Conservation (phyloP, 2,797 vertebrate genomes). For the Scyliorhinus canicula region DNA sequence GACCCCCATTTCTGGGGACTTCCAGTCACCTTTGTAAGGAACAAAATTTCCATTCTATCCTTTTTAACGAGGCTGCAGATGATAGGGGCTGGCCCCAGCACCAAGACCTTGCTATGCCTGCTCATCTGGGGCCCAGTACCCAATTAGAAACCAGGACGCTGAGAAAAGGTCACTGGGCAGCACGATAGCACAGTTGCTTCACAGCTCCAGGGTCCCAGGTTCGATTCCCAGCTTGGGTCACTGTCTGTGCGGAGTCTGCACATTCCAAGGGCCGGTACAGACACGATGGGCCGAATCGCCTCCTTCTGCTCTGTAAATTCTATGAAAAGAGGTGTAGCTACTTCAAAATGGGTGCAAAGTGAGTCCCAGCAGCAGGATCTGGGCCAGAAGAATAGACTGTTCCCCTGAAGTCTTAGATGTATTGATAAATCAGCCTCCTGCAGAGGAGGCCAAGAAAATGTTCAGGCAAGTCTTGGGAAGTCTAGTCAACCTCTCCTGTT, state of each 20-base stretch:
- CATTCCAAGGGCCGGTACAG: too few relatives aligned
- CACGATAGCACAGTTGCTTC: too few relatives aligned
- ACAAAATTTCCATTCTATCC: neutral
- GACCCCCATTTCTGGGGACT: neutral
- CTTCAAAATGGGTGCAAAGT: neutral
- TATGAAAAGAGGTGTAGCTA: neutral
- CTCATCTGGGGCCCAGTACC: too few relatives aligned
- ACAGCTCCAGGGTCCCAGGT: too few relatives aligned
- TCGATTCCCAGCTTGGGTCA: too few relatives aligned
- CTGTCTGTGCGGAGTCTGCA: too few relatives aligned
- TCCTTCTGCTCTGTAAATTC: too few relatives aligned
- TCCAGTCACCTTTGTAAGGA: neutral
- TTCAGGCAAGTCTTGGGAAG: neutral
- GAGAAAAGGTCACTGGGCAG: too few relatives aligned
- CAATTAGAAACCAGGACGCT: neutral
- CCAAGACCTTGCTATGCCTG: neutral
- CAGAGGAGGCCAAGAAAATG: neutral
- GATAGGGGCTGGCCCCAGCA: neutral
- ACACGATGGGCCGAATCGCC: too few relatives aligned
- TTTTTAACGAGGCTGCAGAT: neutral
- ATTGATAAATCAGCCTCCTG: neutral
- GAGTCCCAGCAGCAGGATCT: too few relatives aligned
- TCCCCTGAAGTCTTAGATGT: neutral
- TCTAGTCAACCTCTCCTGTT: neutral
- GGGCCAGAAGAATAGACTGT: neutral